These are phyloP conservation scores for Macquaria ambigua DNA, from an alignment of 2,113 vertebrate species.

Conservation along the genomic window DNA sequence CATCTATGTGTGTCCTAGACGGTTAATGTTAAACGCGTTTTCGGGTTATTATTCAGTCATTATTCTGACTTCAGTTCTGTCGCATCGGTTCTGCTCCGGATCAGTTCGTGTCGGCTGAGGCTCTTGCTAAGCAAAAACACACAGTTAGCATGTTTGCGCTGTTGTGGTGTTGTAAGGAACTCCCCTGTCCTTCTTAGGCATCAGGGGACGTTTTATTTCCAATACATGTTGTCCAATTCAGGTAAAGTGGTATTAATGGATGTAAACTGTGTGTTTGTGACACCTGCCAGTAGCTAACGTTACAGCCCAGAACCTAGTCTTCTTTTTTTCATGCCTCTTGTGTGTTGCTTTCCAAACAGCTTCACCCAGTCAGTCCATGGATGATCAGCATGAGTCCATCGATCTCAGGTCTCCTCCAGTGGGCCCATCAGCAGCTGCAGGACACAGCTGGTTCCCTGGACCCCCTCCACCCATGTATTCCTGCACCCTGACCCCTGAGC, in stretches of 20 bases:
- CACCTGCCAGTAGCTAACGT: background rate
- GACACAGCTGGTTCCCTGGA: constrained; percentile 78
- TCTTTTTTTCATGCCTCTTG: background rate
- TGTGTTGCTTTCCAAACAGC: constrained; percentile 43
- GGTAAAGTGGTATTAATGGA: background rate
- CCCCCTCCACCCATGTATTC: constrained; percentile 87
- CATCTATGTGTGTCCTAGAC: background rate
- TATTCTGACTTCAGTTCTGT: constrained; percentile 11
- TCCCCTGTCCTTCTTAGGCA: rapidly evolving
- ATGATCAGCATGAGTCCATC: constrained; percentile 89
- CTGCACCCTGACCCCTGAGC: constrained; percentile 91
- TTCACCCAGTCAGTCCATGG: constrained; percentile 86
- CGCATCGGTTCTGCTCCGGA: constrained; percentile 34
- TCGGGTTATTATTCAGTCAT: constrained; percentile 28
- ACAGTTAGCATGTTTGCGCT: background rate
- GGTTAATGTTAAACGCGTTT: background rate
- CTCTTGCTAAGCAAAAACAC: background rate
- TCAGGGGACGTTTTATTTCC: background rate
- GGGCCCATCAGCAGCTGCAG: constrained; percentile 80
- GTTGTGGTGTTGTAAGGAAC: background rate
- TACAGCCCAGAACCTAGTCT: background rate
- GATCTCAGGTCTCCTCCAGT: constrained; percentile 84
- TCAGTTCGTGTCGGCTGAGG: background rate
- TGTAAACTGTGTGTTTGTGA: too few relatives aligned
- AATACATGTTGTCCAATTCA: background rate